Percentiles rank a stretch among this genome's conserved stretches.
Evolutionary conservation across 2,888 invertebrate genomes (phyloP).

Genomic region (Tinea pellionella): DNA sequence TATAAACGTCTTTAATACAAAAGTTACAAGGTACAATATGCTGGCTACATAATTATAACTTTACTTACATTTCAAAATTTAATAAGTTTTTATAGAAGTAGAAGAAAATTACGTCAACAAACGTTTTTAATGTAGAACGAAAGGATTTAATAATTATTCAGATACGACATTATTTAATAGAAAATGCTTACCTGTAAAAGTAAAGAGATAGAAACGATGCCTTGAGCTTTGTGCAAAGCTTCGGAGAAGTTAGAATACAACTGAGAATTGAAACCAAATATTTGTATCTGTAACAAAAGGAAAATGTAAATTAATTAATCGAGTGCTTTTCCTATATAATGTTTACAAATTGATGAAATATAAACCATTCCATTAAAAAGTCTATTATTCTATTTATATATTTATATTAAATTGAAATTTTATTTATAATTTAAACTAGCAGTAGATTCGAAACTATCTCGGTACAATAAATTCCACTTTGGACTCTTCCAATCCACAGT

Average conservation of each 20-base stretch:
- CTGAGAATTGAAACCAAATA: conserved; percentile 98
- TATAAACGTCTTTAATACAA: background rate
- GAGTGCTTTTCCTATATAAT: conserved; percentile 5
- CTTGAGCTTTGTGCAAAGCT: conserved; percentile 93
- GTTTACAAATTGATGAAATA: conserved; percentile 12
- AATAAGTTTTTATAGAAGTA: too few species aligned
- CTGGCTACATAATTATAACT: background rate
- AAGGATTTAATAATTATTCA: background rate
- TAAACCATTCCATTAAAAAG: background rate
- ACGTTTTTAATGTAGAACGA: too few species aligned
- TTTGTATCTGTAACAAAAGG: conserved; percentile 87
- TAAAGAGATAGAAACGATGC: conserved; percentile 93
- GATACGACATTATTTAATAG: background rate
- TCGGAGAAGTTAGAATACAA: conserved; percentile 96
- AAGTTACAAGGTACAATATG: background rate
- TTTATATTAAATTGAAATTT: background rate
- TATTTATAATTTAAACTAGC: too few species aligned
- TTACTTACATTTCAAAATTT: background rate
- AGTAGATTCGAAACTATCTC: too few species aligned
- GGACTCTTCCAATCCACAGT: too few species aligned
- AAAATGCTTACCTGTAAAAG: conserved; percentile 83
- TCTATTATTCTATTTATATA: background rate
- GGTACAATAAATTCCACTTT: too few species aligned
- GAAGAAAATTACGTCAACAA: too few species aligned
- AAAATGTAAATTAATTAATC: conserved; percentile 15